These are phyloP conservation scores for Labeo calbasu DNA, from an alignment of 2,797 vertebrate species.

Conservation along the genomic window DNA sequence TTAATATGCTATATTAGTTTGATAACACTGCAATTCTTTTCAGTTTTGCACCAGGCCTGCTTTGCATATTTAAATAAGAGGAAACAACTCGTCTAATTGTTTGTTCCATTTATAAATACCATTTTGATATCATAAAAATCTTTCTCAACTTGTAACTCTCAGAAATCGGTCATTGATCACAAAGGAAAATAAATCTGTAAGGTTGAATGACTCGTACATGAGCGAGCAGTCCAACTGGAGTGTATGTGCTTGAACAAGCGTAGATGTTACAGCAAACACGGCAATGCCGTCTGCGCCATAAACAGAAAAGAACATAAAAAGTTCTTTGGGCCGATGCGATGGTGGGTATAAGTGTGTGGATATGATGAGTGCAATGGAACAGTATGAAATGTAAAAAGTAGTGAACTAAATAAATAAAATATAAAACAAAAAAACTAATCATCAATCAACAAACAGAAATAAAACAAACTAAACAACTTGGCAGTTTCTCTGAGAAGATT, in stretches of 20 bases:
- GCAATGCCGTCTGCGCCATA: constrained; percentile 21
- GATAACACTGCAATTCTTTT: background rate
- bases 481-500: constrained; percentile 57
- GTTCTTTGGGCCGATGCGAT: constrained; percentile 5
- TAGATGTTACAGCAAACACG: constrained; percentile 44
- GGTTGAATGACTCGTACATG: constrained; percentile 23
- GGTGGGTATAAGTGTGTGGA: background rate
- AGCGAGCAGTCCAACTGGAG: constrained; percentile 29
- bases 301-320: background rate
- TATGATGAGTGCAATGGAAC: constrained; percentile 27
- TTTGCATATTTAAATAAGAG: constrained; percentile 58
- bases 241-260: constrained; percentile 28
- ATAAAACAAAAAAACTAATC: background rate
- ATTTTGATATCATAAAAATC: constrained; percentile 72
- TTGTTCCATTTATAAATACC: constrained; percentile 77
- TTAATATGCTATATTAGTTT: background rate
- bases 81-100: constrained; percentile 66
- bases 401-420: constrained; percentile 52
- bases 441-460: constrained; percentile 64
- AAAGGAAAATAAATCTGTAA: constrained; percentile 14
- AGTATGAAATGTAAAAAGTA: constrained; percentile 60
- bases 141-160: constrained; percentile 67
- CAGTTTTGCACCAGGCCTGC: background rate
- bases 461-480: constrained; percentile 60
- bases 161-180: constrained; percentile 20